Conservation (phyloP, 2,113 vertebrate genomes). For the Poecilia latipinna region DNA sequence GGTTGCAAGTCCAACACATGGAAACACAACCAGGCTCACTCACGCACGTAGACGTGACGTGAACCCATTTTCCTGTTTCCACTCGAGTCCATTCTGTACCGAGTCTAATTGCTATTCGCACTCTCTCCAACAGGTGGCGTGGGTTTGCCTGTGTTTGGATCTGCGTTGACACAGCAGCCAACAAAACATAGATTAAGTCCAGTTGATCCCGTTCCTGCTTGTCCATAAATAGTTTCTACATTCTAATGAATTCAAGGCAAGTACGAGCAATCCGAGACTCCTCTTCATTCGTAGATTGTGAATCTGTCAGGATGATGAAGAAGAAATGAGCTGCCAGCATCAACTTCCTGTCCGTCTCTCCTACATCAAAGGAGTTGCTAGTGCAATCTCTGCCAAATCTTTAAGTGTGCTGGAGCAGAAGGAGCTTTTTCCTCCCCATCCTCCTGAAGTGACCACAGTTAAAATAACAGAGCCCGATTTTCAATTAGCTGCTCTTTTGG, state of each 20-base stretch:
- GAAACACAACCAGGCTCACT: too few relatives aligned
- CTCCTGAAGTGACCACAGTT: constrained; percentile 34
- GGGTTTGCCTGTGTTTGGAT: background rate
- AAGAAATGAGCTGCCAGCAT: constrained; percentile 7
- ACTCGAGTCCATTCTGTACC: background rate
- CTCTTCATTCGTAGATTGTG: constrained; percentile 5
- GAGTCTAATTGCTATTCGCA: background rate
- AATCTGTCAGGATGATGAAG: constrained; percentile 19
- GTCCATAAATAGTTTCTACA: constrained; percentile 10
- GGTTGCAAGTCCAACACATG: too few relatives aligned
- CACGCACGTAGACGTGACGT: background rate
- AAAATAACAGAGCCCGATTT: constrained; percentile 39
- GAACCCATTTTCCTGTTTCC: background rate
- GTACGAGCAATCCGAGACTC: constrained; percentile 9
- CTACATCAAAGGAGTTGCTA: constrained; percentile 21
- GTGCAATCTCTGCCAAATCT: constrained; percentile 19
- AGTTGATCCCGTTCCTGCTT: background rate
- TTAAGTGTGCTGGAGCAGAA: constrained; percentile 17
- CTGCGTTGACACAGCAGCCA: background rate
- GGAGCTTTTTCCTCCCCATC: constrained; percentile 16
- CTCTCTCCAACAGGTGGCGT: background rate
- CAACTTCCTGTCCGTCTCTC: constrained; percentile 11
- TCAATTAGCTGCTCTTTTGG: constrained; percentile 52
- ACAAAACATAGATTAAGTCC: background rate
- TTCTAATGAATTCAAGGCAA: constrained; percentile 5